Evolutionary conservation across 2,797 vertebrate genomes (phyloP), one percentile per base, ranked within the genome.

Genomic region (Dallia pectoralis): DNA sequence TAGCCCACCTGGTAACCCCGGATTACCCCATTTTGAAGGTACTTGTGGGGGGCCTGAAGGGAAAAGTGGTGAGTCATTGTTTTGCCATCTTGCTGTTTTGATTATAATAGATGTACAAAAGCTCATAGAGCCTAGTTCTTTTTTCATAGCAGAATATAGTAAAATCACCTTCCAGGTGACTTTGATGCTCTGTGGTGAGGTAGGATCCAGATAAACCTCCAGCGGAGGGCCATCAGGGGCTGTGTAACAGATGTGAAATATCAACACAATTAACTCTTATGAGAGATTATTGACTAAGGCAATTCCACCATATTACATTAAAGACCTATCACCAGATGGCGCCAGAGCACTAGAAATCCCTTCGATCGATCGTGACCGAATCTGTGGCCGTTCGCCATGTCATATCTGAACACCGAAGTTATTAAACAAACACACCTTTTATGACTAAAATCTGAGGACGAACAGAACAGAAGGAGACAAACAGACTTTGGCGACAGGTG

Each of bases 1-100:
- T 95, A 99, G 66, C 98, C 97, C 44, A 99, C 98, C 89, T 99
- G 97, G 90, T 98, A 99, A 64, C 97, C 97, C 0, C 97, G 96
- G 89, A 99, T 99, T 63, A 98, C 94, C 4, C 98, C 98, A 0
- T 99, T 99, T 89, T 98, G 97, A 82, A 99, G 86, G 73, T 98
- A 96, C 75, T 95, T 98, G 86, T 95, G 95, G 2, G 98, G 98
- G 71, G 97, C 95, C 98, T 99, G 81, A 0, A 33, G 30, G 72
- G 56, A 49, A 5, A 14, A 18, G 68, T 4, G n/a, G 2, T 49
- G 30, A 70, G 19, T 15, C 12, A 59, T 25, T 6, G 3, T 0
- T 2, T 30, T n/a, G 11, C 5, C 15, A 48, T 40, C 40, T 67
- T 48, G 33, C 14, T 44, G 40, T 12, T 1, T 44, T 11, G 40